Evolutionary conservation across 1,140 invertebrate species (phyloP).

Genomic region (Drosophila teissieri): DNA sequence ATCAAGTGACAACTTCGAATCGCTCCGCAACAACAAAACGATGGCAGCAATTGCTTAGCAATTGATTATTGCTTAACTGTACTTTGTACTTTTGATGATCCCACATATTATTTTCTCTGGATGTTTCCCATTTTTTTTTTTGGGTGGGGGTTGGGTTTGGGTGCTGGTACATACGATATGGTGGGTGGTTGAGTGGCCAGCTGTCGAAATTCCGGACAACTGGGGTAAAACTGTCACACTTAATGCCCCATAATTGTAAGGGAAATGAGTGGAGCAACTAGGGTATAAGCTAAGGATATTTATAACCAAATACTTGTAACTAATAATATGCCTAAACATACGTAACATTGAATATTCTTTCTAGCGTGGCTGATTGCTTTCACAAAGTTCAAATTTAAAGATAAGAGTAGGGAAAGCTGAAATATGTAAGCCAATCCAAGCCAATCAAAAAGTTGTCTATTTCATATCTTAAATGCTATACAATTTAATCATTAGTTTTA

Average conservation of each 20-base stretch:
- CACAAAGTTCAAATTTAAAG: too few species aligned
- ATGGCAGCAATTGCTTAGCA: constrained; percentile 68
- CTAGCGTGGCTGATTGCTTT: too few species aligned
- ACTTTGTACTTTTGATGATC: constrained; percentile 74
- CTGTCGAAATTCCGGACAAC: constrained; percentile 35
- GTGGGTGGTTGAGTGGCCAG: constrained; percentile 22
- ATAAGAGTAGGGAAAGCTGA: too few species aligned
- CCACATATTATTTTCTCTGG: constrained; percentile 20
- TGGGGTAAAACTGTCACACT: constrained; percentile 46
- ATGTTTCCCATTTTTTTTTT: too few species aligned
- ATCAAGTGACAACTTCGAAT: constrained; percentile 47
- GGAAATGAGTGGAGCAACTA: background rate
- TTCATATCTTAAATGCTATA: too few species aligned
- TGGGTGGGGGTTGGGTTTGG: too few species aligned
- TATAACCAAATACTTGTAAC: too few species aligned
- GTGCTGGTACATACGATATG: background rate
- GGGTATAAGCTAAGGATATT: background rate
- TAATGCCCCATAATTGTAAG: constrained; percentile 44
- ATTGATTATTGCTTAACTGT: constrained; percentile 79
- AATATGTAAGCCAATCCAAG: too few species aligned
- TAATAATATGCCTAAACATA: too few species aligned
- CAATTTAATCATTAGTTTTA: too few species aligned
- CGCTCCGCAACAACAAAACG: constrained; percentile 37
- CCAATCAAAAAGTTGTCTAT: too few species aligned
- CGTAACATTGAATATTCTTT: too few species aligned